phyloP scores from a whole-genome alignment of 2,888 invertebrate genomes.

The Megalurothrips usitatus region DNA sequence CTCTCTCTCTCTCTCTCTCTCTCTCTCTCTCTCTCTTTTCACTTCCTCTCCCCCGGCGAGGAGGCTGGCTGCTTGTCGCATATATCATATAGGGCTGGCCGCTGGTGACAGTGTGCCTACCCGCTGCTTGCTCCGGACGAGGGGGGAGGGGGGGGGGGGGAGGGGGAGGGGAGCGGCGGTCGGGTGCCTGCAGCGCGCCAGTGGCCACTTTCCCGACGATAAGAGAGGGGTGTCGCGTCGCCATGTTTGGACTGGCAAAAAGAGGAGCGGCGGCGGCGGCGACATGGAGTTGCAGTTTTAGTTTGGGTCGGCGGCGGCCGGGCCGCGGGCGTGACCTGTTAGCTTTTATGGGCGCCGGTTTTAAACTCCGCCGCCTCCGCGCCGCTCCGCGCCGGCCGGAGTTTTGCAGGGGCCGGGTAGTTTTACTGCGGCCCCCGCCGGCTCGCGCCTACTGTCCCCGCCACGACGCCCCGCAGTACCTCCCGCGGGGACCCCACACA shows the following conservation, averaged over 20 bases:
- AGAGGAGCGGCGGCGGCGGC: not conserved
- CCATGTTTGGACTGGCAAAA: not conserved
- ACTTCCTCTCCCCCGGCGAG: not conserved
- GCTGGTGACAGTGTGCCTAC: not conserved
- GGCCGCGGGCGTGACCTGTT: not conserved
- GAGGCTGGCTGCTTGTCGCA: not conserved
- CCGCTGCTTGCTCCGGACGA: not conserved
- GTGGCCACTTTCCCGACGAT: too few species aligned
- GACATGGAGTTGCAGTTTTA: constrained; percentile 4
- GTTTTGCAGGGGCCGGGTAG: not conserved
- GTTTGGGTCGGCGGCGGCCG: not conserved
- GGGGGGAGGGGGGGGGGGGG: not conserved
- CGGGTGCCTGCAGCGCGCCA: too few species aligned
- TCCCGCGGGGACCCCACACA: too few species aligned
- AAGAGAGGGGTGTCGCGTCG: not conserved
- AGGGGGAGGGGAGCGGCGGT: too few species aligned
- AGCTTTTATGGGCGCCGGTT: not conserved
- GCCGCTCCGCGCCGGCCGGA: not conserved
- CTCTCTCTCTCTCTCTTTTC: constrained; percentile 1
- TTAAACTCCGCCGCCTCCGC: not conserved
- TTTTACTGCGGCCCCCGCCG: not conserved
- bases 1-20: constrained; percentile 5
- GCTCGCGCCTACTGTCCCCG: too few species aligned
- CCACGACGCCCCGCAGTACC: too few species aligned
- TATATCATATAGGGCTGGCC: constrained; percentile 6